Base-by-base conservation (phyloP, 1,140 invertebrate genomes). In the Phymorhynchus buccinoides region DNA sequence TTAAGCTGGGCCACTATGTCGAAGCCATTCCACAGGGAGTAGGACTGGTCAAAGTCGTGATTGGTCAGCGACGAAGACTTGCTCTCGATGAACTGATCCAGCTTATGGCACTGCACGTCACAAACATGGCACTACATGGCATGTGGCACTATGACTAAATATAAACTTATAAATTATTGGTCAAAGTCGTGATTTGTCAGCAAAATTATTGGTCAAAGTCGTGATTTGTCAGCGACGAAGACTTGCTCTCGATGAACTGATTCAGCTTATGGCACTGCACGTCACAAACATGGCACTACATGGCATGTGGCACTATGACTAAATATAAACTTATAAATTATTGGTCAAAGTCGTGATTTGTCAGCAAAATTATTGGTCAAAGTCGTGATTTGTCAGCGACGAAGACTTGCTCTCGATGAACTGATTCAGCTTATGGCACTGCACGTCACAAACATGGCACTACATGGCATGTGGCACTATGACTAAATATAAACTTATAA, bases 1-100 rank as follows among this genome's bases (percentile, higher is more conserved):
- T 92, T 89, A 18, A 94, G 86, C 79, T 91, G 86, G n/a, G 91
- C 94, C 9, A 94, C 88, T 79, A 94, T 93, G 73, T 94, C 92
- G 82, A 92, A 90, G 6, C 94, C 94, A 39, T 88, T 89, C 91
- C 92, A 94, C 78, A 93, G 89, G 85, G 91, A 92, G 52, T 89
- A 90, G 0, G 91, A 88, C 22, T 90, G 89, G 83, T 94, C 91
- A 88, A 91, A 94, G 66, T 92, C 90, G n/a, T 84, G 87, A 83
- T 92, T 91, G 39, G 93, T 89, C 62, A 94, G 86, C 30, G 89
- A 87, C 7, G 88, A 84, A 9, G 87, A 87, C 82, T 92, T 89
- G 12, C 91, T 88, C 16, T 89, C 80, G 35, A 94, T 90, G 87
- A 94, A 93, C n/a, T 84, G 87, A 37, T 88, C 86, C 77, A 94